phyloP scores from a whole-genome alignment of 2,888 invertebrate species.

The Agrotis segetum region DNA sequence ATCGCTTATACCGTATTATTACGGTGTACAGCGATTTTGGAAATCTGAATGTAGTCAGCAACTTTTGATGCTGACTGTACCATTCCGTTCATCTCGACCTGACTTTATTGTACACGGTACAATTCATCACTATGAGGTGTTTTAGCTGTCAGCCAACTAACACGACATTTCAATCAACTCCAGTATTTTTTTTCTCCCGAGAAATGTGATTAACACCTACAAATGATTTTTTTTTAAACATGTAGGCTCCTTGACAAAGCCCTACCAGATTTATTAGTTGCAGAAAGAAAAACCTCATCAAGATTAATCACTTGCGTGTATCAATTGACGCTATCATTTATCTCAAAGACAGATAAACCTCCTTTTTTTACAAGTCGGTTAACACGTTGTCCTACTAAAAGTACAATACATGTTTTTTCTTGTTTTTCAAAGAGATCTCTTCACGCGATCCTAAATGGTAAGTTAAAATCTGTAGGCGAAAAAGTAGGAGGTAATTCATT shows the following conservation, averaged over 20 bases:
- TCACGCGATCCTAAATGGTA: constrained; percentile 57
- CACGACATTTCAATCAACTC: too few relatives aligned
- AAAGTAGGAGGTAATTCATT: constrained; percentile 61
- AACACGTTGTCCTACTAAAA: constrained; percentile 39
- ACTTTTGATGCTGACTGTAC: too few relatives aligned
- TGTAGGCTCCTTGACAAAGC: constrained; percentile 13
- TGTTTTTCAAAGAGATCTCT: constrained; percentile 30
- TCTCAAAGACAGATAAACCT: constrained; percentile 45
- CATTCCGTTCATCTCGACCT: too few relatives aligned
- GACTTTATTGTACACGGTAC: not conserved
- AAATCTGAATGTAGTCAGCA: too few relatives aligned
- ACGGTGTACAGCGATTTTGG: too few relatives aligned
- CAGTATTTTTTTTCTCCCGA: not conserved
- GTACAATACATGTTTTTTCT: constrained; percentile 51
- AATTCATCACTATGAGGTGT: not conserved
- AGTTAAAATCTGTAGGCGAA: constrained; percentile 59
- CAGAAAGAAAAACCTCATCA: constrained; percentile 27
- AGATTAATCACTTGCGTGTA: constrained; percentile 63
- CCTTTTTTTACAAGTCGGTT: too few relatives aligned
- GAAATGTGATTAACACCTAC: constrained; percentile 16
- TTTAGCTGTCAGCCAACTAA: not conserved
- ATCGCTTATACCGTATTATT: too few relatives aligned
- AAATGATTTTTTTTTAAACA: not conserved
- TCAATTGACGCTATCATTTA: constrained; percentile 63
- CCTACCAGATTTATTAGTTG: constrained; percentile 12